phyloP scores from a whole-genome alignment of 2,113 vertebrate species.

The Coregonus clupeaformis region DNA sequence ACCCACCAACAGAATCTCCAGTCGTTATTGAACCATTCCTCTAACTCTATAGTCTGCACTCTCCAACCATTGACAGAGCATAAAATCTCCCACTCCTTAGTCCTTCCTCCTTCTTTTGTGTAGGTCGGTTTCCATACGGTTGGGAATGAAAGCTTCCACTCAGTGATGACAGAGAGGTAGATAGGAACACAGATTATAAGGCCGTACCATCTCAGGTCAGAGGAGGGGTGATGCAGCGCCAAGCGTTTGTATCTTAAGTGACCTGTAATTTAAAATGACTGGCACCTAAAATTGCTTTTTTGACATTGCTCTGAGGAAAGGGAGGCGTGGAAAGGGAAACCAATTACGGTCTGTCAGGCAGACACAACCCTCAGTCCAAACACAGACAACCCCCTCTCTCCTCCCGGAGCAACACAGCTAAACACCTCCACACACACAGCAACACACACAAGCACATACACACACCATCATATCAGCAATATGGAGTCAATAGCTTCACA shows the following conservation, averaged over 20 bases:
- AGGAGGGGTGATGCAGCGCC: conserved; percentile 37
- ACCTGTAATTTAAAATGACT: conserved; percentile 73
- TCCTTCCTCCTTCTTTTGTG: conserved; percentile 24
- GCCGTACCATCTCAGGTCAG: conserved; percentile 39
- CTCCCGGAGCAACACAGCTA: conserved; percentile 43
- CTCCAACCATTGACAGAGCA: conserved; percentile 33
- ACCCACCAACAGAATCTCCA: neutral
- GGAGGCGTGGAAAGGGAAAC: conserved; percentile 64
- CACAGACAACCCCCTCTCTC: conserved; percentile 49
- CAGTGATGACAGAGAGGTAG: conserved; percentile 17
- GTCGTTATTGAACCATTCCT: neutral
- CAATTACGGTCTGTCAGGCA: conserved; percentile 70
- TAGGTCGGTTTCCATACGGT: conserved; percentile 39
- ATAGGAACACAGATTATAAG: conserved; percentile 56
- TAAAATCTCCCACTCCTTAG: conserved; percentile 33
- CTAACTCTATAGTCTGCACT: conserved; percentile 18
- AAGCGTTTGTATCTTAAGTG: conserved; percentile 59
- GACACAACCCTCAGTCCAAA: conserved; percentile 63
- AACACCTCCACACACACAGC: conserved; percentile 6
- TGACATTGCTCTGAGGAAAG: conserved; percentile 53
- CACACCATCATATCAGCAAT: conserved; percentile 17
- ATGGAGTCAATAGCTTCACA: too few species aligned
- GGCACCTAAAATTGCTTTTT: conserved; percentile 69
- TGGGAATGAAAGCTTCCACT: conserved; percentile 37
- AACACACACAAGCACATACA: conserved; percentile 40